Base-by-base conservation (phyloP, 1,140 invertebrate species). In the Leucophenga varia region DNA sequence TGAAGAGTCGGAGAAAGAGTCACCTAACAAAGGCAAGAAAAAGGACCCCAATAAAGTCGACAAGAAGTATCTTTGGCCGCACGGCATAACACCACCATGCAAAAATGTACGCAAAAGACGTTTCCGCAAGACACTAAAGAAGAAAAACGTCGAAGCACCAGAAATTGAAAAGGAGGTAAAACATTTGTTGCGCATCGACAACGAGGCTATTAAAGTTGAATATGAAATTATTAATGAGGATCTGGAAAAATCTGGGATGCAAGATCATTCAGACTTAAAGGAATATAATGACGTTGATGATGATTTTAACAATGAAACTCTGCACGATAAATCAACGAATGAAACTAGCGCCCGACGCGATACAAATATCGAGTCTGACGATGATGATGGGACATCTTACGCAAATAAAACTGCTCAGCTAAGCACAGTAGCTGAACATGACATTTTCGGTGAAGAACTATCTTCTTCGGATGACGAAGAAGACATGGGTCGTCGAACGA, bases 111-210 rank as follows among this genome's bases (percentile, higher is more conserved):
- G 94, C 12, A 91, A 91, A 57, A 81, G 93, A 53, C 81, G 96
- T 55, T 98, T 98, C 67, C 82, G 95, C 35, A 97, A 97, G 80
- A 97, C 93, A 0, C 77, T 98, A 12, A 94, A 93, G 67, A 97
- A 98, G 77, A 98, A 98, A 60, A 95, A 93, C 77, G 89, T 95
- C 1, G 96, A 98, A 78, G 92, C 93, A 36, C 94, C 94, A 1
- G 95, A 98, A 79, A 95, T 98, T 58, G 96, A 98, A 73, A 98
- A 97, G 76, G 95, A 98, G 81, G 87, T 91, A 0, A 96, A 97
- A 74, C 79, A 93, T 44, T 77, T 98, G 14, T 80, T 98, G 10
- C 81, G 93, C 57, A 86, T 86, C n/a, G 95, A 97, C 74, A 92
- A 93, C 72, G 93, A 96, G 72, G 93, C 94, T 8, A 86, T 90